phyloP scores from a whole-genome alignment of 2,113 vertebrate genomes.

The Tragulus kanchil region DNA sequence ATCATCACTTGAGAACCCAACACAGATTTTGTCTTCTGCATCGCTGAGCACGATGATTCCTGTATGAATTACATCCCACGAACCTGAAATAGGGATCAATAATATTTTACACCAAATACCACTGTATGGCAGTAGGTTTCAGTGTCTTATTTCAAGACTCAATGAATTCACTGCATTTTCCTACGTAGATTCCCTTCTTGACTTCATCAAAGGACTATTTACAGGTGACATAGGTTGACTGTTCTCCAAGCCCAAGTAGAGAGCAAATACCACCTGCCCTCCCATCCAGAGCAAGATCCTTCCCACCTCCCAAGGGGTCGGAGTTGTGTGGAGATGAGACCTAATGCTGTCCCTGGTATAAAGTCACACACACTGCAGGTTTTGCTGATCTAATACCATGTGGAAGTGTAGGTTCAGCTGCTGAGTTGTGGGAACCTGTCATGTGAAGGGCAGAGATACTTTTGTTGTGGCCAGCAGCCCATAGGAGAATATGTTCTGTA shows the following conservation, averaged over 20 bases:
- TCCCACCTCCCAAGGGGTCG: not conserved
- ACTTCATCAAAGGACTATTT: not conserved
- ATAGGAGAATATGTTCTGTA: not conserved
- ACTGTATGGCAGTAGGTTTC: not conserved
- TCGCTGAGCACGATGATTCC: not conserved
- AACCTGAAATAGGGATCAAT: not conserved
- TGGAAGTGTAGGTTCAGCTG: not conserved
- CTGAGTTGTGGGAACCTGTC: not conserved
- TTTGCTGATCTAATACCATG: not conserved
- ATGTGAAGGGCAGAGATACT: not conserved
- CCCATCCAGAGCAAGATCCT: not conserved
- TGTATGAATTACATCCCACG: not conserved
- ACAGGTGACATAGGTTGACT: not conserved
- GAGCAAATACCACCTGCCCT: not conserved
- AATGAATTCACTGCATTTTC: constrained; percentile 10
- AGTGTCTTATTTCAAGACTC: not conserved
- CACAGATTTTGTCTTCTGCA: not conserved
- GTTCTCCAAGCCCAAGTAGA: not conserved
- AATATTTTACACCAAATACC: not conserved
- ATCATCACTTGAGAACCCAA: not conserved
- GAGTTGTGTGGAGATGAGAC: not conserved
- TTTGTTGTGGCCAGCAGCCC: not conserved
- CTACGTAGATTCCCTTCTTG: not conserved
- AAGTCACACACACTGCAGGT: not conserved
- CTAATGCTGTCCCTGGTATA: not conserved